A percentile compares a stretch with the other conserved stretches of the same genome.
Evolutionary conservation across 2,797 vertebrate species (phyloP).

Genomic region (Siniperca undulata): DNA sequence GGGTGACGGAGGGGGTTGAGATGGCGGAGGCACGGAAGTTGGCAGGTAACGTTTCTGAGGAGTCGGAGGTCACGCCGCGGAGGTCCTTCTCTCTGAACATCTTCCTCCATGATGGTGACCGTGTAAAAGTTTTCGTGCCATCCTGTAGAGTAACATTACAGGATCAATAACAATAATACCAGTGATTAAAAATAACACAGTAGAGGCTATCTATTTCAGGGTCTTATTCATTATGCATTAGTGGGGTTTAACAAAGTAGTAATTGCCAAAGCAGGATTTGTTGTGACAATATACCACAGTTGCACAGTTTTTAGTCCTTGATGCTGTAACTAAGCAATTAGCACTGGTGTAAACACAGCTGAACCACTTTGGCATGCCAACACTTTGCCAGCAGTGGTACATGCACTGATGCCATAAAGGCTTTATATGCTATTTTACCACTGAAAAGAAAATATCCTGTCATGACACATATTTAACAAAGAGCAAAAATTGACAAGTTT

Average conservation of each 20-base stretch:
- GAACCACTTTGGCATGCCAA: constrained; percentile 51
- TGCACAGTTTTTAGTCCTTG: constrained; percentile 50
- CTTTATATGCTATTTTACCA: constrained; percentile 22
- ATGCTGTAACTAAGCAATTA: constrained; percentile 72
- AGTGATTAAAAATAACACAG: constrained; percentile 33
- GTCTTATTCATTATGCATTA: constrained; percentile 43
- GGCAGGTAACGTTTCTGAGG: constrained; percentile 93
- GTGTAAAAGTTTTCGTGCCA: constrained; percentile 92
- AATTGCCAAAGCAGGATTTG: constrained; percentile 58
- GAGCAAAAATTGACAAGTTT: constrained; percentile 17
- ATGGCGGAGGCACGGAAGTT: constrained; percentile 94
- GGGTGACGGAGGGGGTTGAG: constrained; percentile 91
- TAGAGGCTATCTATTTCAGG: constrained; percentile 15
- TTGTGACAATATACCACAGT: constrained; percentile 55
- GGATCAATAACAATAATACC: constrained; percentile 21
- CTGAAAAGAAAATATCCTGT: constrained; percentile 14
- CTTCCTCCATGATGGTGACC: constrained; percentile 95
- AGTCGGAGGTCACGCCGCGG: constrained; percentile 92
- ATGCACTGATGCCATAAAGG: constrained; percentile 31
- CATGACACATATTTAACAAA: constrained; percentile 19
- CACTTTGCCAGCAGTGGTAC: constrained; percentile 42
- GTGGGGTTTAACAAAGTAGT: constrained; percentile 36
- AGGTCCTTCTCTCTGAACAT: constrained; percentile 96
- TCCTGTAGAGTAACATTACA: constrained; percentile 78
- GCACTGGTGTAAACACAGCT: constrained; percentile 73